phyloP scores from a whole-genome alignment of 2,797 vertebrate genomes.

The Menidia menidia region DNA sequence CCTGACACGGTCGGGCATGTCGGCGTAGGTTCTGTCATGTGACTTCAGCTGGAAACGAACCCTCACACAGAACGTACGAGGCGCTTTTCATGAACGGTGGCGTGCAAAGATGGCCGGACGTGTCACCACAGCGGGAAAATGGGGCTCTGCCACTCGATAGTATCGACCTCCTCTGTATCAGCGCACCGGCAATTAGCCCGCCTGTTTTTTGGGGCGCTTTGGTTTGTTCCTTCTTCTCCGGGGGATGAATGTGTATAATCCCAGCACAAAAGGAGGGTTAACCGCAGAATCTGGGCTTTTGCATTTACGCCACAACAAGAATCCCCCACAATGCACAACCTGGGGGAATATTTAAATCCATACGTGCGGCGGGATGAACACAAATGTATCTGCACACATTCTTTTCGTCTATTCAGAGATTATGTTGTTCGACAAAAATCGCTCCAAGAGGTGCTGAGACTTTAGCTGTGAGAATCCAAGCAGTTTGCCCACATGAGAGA shows the following conservation, averaged over 20 bases:
- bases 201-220: constrained; percentile 46
- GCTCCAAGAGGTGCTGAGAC: constrained; percentile 39
- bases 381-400: constrained; percentile 13
- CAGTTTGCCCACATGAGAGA: constrained; percentile 55
- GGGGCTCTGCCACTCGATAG: constrained; percentile 48
- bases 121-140: constrained; percentile 13
- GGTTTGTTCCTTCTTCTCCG: constrained; percentile 43
- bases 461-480: constrained; percentile 56
- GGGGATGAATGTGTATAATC: constrained; percentile 51
- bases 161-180: constrained; percentile 54
- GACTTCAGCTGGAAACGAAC: constrained; percentile 21
- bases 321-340: constrained; percentile 25
- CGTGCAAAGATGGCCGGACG: constrained; percentile 16
- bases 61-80: constrained; percentile 4
- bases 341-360: constrained; percentile 43
- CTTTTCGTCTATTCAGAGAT: constrained; percentile 47
- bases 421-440: constrained; percentile 42
- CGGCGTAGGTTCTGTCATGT: neutral
- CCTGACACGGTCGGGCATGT: neutral
- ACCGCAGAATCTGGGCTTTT: constrained; percentile 18
- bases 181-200: constrained; percentile 60
- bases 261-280: constrained; percentile 24
- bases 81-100: constrained; percentile 4
- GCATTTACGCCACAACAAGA: constrained; percentile 24
- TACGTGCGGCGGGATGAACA: constrained; percentile 6